Evolutionary conservation across 1,140 invertebrate genomes (phyloP), one percentile per base, ranked within the genome.

Genomic region (Eufriesea mexicana): DNA sequence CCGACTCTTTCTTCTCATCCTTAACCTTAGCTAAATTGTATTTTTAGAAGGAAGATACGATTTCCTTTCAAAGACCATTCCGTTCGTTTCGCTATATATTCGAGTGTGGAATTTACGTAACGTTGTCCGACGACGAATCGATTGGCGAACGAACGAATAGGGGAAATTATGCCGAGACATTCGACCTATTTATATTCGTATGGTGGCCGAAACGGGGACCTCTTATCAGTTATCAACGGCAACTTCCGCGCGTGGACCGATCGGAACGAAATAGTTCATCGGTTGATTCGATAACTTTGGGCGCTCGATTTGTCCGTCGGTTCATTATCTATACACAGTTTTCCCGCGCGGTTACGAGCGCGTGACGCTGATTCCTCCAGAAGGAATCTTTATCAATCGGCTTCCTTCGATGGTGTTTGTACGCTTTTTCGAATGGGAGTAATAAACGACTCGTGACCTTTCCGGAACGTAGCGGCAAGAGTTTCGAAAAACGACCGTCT

Each of bases 361-460:
- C 61, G 35, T 55, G 62, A 57, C 68, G 35, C 25, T 16, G 35
- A 51, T 57, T 42, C 42, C 49, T 42, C 47, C 61, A 84, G 64
- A 82, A 93, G 80, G 85, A 91, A 91, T 93, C 88, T 91, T 91
- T 93, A 93, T 93, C 92, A 81, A 42, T 0, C 85, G 61, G n/a
- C 84, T 86, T 74, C 83, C 73, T 55, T 85, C 79, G 81, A 87
- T 88, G 84, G 85, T 89, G 73, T 89, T 89, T 78, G 81, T 89
- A 74, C 61, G 79, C 42, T 25, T 84, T 88, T 89, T 82, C 77
- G 75, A 91, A 89, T 83, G 80, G 76, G 72, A 84, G 85, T 86
- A 89, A 87, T 89, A 86, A 84, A 83, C 89, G 91, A 89, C 88
- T 84, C 77, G 78, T 89, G 87, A 92, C 87, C 89, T 89, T 89